These are phyloP conservation scores for Cheilosia vernalis DNA, from an alignment of 2,888 invertebrate species.

Conservation along the genomic window DNA sequence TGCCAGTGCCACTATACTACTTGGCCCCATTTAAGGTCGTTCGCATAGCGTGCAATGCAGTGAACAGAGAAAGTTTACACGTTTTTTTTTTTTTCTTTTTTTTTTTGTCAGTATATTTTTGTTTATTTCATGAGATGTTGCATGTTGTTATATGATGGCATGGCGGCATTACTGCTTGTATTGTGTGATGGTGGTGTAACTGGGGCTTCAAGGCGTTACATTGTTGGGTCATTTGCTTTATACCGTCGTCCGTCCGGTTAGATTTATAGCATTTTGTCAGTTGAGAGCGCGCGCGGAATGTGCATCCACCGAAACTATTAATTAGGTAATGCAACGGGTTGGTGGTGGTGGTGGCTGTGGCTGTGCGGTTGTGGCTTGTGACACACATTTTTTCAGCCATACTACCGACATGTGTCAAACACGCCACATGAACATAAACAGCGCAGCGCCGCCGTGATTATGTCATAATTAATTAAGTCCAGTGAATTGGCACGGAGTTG, in stretches of 20 bases:
- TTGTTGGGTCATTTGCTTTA: conserved; percentile 71
- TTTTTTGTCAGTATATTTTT: conserved; percentile 14
- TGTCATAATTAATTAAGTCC: conserved; percentile 73
- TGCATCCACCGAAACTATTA: conserved; percentile 65
- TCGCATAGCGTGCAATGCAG: conserved; percentile 70
- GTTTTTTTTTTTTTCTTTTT: conserved; percentile 33
- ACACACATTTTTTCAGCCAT: conserved; percentile 55
- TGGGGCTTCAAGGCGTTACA: conserved; percentile 74
- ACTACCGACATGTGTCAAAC: conserved; percentile 68
- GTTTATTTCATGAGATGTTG: conserved; percentile 60
- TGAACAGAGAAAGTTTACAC: conserved; percentile 73
- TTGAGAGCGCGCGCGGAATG: conserved; percentile 56
- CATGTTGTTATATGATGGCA: conserved; percentile 60
- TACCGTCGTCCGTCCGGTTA: conserved; percentile 57
- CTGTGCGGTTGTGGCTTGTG: conserved; percentile 39
- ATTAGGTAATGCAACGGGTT: conserved; percentile 58
- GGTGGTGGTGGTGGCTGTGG: background rate
- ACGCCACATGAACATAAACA: conserved; percentile 64
- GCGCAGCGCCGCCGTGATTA: conserved; percentile 49
- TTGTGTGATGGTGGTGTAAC: conserved; percentile 60
- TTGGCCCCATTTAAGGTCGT: conserved; percentile 74
- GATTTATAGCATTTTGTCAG: conserved; percentile 71
- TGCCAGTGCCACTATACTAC: conserved; percentile 50
- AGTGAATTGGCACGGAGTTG: conserved; percentile 64
- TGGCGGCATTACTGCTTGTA: conserved; percentile 23